A percentile compares a stretch with the other conserved stretches of the same genome.
These are phyloP conservation scores for Cydia splendana DNA, from an alignment of 1,140 invertebrate genomes.

Conservation along the genomic window DNA sequence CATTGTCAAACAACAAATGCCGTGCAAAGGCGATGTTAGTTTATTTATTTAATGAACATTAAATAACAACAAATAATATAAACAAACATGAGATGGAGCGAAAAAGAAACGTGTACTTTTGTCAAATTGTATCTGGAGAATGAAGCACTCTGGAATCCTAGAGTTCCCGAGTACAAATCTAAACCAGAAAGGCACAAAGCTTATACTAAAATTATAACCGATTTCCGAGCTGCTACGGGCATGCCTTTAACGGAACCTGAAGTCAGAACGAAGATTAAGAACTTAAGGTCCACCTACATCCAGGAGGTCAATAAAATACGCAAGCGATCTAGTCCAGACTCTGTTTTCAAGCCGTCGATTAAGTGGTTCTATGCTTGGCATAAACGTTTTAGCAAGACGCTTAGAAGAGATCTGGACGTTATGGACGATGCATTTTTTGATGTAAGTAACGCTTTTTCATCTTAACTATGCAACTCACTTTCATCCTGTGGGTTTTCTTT, in stretches of 20 bases:
- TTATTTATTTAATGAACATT: not conserved
- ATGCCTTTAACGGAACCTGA: conserved; percentile 57
- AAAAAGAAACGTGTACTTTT: conserved; percentile 64
- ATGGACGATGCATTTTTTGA: not conserved
- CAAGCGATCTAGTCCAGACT: conserved; percentile 48
- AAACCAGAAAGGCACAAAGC: conserved; percentile 59
- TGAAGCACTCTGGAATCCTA: conserved; percentile 70
- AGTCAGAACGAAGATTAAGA: conserved; percentile 73
- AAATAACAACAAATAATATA: not conserved
- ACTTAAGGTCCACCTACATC: conserved; percentile 67
- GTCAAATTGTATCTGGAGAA: conserved; percentile 71
- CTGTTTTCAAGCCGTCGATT: conserved; percentile 55
- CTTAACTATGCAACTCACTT: not conserved
- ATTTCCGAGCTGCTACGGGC: conserved; percentile 60
- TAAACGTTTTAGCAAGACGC: conserved; percentile 45
- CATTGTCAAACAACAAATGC: not conserved
- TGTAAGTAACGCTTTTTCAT: conserved; percentile 26
- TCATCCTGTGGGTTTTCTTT: too few relatives aligned
- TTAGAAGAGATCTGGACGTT: conserved; percentile 32
- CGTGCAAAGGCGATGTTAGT: not conserved
- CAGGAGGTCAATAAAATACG: conserved; percentile 73
- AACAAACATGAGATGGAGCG: conserved; percentile 58
- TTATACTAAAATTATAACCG: conserved; percentile 57
- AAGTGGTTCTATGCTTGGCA: conserved; percentile 70
- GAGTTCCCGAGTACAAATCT: conserved; percentile 60